Evolutionary conservation across 2,797 vertebrate species (phyloP), one percentile per base, ranked within the genome.

Genomic region (Poecile montanus): DNA sequence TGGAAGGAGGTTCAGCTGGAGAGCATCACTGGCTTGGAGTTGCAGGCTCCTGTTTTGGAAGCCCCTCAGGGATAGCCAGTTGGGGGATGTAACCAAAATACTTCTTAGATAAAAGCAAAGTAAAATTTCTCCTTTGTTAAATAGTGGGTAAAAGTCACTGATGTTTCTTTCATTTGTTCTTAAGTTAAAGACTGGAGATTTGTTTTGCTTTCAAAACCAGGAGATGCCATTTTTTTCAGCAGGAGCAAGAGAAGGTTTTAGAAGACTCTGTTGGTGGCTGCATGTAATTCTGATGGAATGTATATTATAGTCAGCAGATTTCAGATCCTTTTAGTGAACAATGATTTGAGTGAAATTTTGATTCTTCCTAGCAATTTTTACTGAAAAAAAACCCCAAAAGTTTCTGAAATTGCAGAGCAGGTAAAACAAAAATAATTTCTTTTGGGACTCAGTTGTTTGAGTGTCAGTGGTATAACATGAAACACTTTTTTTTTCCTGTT

Each of bases 371-470:
- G 8, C 18, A 10, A 9, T 61, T 26, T 75, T 84, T 87, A 32
- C 9, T 63, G 16, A 30, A 72, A 63, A 68, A 38, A 29, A 13
- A 7, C 9, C 3, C 11, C 21, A 16, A 27, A 68, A 29, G 23
- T 30, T 54, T 3, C 2, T 57, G 45, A 61, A 93, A 58, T 29
- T 89, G 9, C 36, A 19, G 30, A 65, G 36, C 36, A 63, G 10
- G 25, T 73, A 80, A 95, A 91, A 67, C 18, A 85, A 38, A 66
- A 42, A 6, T 57, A 66, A 77, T 38, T 90, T 48, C 5, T 45
- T 61, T 70, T 3, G 22, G 23, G 47, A 17, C 22, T 93, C 34
- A 57, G 34, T 92, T 92, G 62, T 77, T 89, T 95, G 56, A 63
- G 17, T n/a, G n/a, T 34, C 19, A 42, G 7, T 58, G 79, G 12